These are phyloP conservation scores for Bufo bufo DNA, from an alignment of 2,113 vertebrate genomes.

Conservation along the genomic window DNA sequence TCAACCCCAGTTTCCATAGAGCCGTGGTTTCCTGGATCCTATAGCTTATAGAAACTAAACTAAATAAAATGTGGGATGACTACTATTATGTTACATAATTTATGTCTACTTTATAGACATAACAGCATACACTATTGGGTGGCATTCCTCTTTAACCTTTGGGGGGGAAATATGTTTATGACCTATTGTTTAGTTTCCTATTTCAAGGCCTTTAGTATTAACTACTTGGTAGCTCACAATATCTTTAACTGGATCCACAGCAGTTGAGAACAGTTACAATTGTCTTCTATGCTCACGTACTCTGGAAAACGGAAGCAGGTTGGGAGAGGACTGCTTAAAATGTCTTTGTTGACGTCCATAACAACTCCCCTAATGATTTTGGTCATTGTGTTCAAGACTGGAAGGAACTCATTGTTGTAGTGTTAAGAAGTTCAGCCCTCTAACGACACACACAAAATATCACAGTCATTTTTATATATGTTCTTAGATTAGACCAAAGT, in stretches of 20 bases:
- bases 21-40: too few species aligned
- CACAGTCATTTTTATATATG: not conserved
- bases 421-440: not conserved
- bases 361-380: slow-evolving; percentile 8
- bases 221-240: not conserved
- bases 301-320: slow-evolving; percentile 16
- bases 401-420: not conserved
- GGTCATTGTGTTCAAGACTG: not conserved
- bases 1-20: too few species aligned
- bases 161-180: not conserved
- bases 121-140: not conserved
- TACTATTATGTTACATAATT: too few species aligned
- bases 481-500: not conserved
- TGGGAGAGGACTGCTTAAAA: slow-evolving; percentile 2
- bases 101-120: not conserved
- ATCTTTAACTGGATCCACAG: not conserved
- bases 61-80: too few species aligned
- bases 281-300: not conserved
- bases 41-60: too few species aligned
- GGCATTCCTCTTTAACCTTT: not conserved
- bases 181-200: not conserved
- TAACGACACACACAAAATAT: not conserved
- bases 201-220: not conserved
- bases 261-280: not conserved
- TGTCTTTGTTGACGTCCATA: slow-evolving; percentile 12